A percentile compares a stretch with the other conserved stretches of the same genome.
These are phyloP conservation scores for Scaptomyza tumidula DNA, from an alignment of 2,888 invertebrate genomes.

Conservation along the genomic window DNA sequence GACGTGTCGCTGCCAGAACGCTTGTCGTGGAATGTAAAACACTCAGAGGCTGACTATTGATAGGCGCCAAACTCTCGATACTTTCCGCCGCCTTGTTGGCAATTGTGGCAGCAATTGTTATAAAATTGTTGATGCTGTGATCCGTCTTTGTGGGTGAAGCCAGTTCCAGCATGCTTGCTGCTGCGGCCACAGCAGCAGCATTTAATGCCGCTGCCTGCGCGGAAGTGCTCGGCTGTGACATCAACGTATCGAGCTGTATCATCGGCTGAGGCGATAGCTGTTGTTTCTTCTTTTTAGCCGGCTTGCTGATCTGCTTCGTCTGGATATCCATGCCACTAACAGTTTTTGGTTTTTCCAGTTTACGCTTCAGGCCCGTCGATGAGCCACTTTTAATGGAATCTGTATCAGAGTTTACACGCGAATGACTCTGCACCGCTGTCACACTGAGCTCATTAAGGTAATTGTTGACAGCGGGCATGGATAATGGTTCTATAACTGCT, in stretches of 20 bases:
- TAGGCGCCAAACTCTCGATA: constrained; percentile 20
- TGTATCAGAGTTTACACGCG: constrained; percentile 71
- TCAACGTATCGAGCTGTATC: constrained; percentile 46
- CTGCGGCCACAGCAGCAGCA: constrained; percentile 45
- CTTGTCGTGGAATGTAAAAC: constrained; percentile 71
- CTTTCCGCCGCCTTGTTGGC: constrained; percentile 26
- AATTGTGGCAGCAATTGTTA: constrained; percentile 46
- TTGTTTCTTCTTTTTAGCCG: constrained; percentile 49
- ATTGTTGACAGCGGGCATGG: constrained; percentile 38
- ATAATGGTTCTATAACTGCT: constrained; percentile 36
- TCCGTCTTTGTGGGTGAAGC: constrained; percentile 80
- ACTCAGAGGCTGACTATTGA: constrained; percentile 21
- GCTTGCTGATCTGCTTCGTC: constrained; percentile 25
- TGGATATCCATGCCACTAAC: constrained; percentile 1
- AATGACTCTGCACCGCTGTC: constrained; percentile 40
- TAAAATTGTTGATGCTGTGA: constrained; percentile 82
- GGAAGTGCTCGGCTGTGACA: constrained; percentile 59
- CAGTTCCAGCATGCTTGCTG: constrained; percentile 60
- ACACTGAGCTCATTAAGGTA: constrained; percentile 61
- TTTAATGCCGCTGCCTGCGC: constrained; percentile 60
- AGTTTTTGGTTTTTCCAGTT: constrained; percentile 30
- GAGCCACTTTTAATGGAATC: constrained; percentile 70
- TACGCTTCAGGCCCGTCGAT: constrained; percentile 60
- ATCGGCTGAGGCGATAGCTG: constrained; percentile 21
- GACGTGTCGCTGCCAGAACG: constrained; percentile 21